Conservation (phyloP, 2,113 vertebrate genomes). For the Lepidothrix coronata region DNA sequence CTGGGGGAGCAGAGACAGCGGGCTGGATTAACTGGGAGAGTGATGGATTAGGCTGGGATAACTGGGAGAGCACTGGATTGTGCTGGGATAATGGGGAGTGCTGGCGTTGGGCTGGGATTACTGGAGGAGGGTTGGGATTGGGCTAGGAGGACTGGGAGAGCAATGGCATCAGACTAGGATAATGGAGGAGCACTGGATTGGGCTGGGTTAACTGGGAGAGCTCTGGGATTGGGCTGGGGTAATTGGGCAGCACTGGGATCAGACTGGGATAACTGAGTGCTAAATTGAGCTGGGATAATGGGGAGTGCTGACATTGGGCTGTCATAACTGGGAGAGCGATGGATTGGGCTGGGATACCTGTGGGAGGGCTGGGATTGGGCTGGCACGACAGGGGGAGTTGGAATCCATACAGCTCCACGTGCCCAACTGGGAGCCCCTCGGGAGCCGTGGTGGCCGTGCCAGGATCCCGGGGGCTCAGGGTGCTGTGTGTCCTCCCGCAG, state of each 20-base stretch:
- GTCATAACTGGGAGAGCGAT: neutral
- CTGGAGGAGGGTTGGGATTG: rapidly evolving
- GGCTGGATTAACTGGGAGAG: neutral
- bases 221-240: neutral
- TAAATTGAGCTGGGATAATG: too few relatives aligned
- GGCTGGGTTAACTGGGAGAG: neutral
- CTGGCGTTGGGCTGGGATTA: neutral
- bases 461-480: neutral
- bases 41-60: neutral
- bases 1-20: neutral
- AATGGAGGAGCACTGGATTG: neutral
- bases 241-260: too few relatives aligned
- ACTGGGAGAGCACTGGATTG: neutral
- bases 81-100: neutral
- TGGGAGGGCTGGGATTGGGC: neutral
- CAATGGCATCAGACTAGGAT: too few relatives aligned
- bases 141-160: neutral
- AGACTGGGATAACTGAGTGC: neutral
- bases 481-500: conserved; percentile 51
- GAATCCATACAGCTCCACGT: neutral
- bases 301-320: neutral
- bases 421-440: rapidly evolving
- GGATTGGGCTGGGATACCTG: too few relatives aligned
- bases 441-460: too few relatives aligned
- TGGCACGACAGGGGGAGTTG: neutral